Evolutionary conservation across 2,888 invertebrate species (phyloP).

Genomic region (Monochamus alternatus): DNA sequence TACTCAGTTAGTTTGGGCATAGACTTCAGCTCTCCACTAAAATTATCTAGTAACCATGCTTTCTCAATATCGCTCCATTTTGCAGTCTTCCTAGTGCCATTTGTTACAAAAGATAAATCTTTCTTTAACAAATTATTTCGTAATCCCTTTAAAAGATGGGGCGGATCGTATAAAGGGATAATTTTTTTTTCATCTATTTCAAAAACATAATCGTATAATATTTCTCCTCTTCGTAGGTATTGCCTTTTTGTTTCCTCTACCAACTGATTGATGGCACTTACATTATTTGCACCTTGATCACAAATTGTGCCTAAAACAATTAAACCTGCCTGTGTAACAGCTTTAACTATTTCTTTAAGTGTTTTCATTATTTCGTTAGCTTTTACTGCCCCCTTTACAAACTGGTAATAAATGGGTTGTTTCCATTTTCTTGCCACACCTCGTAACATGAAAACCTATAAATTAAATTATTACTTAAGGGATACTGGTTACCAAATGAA

Average conservation of each 20-base stretch:
- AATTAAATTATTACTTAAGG: background rate
- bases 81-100: no score
- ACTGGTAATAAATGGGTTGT: background rate
- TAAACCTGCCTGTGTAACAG: background rate
- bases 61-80: no score
- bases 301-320: background rate
- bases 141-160: background rate
- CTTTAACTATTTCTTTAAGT: background rate
- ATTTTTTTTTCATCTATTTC: background rate
- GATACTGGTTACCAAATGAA: no score
- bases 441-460: background rate
- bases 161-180: background rate
- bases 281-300: background rate
- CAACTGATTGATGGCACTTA: background rate
- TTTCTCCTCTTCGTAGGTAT: background rate
- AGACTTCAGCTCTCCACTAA: no score
- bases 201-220: background rate
- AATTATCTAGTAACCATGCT: background rate
- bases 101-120: no score
- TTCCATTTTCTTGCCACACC: background rate
- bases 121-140: slow-evolving; percentile 1
- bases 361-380: background rate
- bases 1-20: background rate
- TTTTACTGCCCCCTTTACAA: background rate
- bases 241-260: background rate